Evolutionary conservation across 1,140 invertebrate species (phyloP), one percentile per base, ranked within the genome.

Genomic region (Mya arenaria): DNA sequence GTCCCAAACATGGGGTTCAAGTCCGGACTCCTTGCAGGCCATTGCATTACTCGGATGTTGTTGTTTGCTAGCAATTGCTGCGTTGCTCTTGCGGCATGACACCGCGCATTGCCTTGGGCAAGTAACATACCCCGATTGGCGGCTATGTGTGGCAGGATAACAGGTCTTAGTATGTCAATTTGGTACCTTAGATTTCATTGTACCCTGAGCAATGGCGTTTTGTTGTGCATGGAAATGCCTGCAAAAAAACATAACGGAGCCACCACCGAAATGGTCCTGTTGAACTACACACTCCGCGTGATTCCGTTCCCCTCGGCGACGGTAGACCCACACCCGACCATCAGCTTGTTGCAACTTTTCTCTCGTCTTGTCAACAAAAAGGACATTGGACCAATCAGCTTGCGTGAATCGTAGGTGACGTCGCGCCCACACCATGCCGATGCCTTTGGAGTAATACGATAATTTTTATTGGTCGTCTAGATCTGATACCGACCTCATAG

Each of bases 11-110:
- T n/a, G n/a, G n/a, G n/a, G n/a, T n/a, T n/a, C n/a, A n/a, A n/a
- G n/a, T n/a, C n/a, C n/a, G n/a, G n/a, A 48, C 48, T 56, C 58
- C n/a, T 56, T 56, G 44, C 69, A 34, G 69, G 69, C 69, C 69
- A 72, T 23, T 55, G 69, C 19, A 72, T 25, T 30, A n/a, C 37
- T 4, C 69, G 69, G 13, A 72, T 52, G 28, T 34, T 5, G n/a
- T 56, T 55, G 1, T 44, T 39, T 32, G 52, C 69, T 10, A 72
- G n/a, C 69, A 56, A 56, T 3, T 34, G n/a, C 8, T 34, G 48
- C 1, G 69, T 72, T 2, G 44, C 52, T 34, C 69, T 55, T n/a
- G 69, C 69, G n/a, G 15, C 25, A 23, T 72, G 69, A 28, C 69
- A 72, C 3, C 44, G 69, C 19, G 48, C 69, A 32, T 72, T 72